These are phyloP conservation scores for Pachyseris speciosa DNA, from an alignment of 64 coral and sea anemone species.

Conservation along the genomic window DNA sequence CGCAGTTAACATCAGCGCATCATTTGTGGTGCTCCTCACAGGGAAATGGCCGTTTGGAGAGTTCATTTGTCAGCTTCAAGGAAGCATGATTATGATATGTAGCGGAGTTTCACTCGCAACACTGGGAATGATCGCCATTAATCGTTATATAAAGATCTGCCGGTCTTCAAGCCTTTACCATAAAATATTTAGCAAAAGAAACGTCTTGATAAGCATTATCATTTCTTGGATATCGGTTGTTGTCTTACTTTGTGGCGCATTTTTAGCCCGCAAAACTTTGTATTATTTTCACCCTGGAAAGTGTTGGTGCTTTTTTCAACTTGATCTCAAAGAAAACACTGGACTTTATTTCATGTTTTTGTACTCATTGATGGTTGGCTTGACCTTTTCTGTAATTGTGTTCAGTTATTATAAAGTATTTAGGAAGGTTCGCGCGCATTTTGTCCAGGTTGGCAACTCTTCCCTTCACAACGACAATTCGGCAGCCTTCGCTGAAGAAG, in stretches of 20 bases:
- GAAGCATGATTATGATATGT: background rate
- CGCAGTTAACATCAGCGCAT: background rate
- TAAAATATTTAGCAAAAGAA: background rate
- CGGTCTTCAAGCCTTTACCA: background rate
- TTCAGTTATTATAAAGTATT: too few species aligned
- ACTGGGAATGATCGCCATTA: background rate
- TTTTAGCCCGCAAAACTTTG: background rate
- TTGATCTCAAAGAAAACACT: too few species aligned
- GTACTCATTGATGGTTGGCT: too few species aligned
- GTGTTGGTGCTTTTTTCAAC: background rate
- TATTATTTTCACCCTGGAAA: background rate
- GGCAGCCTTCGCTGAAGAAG: too few species aligned
- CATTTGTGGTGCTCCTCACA: background rate
- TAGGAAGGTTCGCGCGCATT: too few species aligned
- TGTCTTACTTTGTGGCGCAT: background rate
- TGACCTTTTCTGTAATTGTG: too few species aligned
- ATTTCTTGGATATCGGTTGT: background rate
- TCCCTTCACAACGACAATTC: too few species aligned
- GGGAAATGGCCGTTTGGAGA: slow-evolving; percentile 33
- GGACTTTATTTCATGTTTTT: too few species aligned
- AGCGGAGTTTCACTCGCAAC: background rate
- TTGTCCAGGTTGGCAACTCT: too few species aligned
- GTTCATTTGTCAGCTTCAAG: slow-evolving; percentile 38
- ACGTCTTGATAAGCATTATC: background rate
- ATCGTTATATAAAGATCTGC: slow-evolving; percentile 48